A percentile compares a stretch with the other conserved stretches of the same genome.
phyloP scores from a whole-genome alignment of 2,797 vertebrate species.

The Acanthurus leucopareius region DNA sequence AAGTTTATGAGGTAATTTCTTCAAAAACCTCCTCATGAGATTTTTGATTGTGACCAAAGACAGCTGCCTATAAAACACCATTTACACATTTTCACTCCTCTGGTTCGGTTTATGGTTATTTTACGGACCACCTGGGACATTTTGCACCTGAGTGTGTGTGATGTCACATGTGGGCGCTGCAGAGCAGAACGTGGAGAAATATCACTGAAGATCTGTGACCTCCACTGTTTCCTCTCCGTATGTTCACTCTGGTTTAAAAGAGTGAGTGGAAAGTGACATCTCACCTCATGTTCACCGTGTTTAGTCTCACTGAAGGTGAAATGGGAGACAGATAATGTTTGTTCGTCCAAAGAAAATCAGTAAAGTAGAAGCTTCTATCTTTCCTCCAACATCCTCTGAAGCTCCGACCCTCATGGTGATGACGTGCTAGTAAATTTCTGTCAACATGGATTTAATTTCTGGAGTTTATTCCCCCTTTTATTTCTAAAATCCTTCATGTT shows the following conservation, averaged over 20 bases:
- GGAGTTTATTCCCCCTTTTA: background rate
- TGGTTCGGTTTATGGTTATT: too few species aligned
- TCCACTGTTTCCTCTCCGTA: too few species aligned
- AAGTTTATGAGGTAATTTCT: too few species aligned
- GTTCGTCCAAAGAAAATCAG: constrained; percentile 6
- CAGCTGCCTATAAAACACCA: too few species aligned
- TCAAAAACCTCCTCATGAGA: too few species aligned
- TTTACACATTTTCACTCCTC: too few species aligned
- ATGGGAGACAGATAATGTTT: constrained; percentile 37
- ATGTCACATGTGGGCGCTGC: too few species aligned
- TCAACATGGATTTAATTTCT: background rate
- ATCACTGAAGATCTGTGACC: too few species aligned
- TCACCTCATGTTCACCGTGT: constrained; percentile 42
- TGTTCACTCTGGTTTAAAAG: constrained; percentile 41
- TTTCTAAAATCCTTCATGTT: background rate
- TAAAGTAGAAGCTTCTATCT: background rate
- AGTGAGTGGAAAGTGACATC: constrained; percentile 46
- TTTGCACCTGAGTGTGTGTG: too few species aligned
- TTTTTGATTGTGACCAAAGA: too few species aligned
- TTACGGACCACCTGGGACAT: too few species aligned
- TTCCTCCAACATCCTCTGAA: background rate
- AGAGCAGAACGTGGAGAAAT: too few species aligned
- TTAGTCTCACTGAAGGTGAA: constrained; percentile 62
- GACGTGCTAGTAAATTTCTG: background rate
- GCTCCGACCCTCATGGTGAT: background rate